Conservation (phyloP, 2,113 vertebrate genomes). For the Platichthys stellatus region DNA sequence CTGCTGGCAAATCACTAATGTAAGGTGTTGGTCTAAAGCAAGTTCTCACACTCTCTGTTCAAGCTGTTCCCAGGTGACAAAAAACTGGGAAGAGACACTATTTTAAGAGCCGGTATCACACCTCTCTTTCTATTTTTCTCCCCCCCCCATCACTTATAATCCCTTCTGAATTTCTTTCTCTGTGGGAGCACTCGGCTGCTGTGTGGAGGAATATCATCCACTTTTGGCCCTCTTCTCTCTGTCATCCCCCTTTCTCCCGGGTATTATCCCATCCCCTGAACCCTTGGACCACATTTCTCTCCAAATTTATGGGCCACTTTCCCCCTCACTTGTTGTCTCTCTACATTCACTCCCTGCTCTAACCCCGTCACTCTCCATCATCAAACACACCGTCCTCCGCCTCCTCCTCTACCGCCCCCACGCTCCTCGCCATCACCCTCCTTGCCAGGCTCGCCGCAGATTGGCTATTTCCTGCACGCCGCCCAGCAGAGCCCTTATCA, state of each 20-base stretch:
- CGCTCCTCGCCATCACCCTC: conserved; percentile 40
- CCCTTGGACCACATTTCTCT: conserved; percentile 51
- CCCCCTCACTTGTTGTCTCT: conserved; percentile 68
- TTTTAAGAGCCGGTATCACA: conserved; percentile 76
- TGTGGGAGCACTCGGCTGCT: conserved; percentile 34
- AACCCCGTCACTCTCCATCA: conserved; percentile 61
- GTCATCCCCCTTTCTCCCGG: not conserved
- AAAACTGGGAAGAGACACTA: conserved; percentile 71
- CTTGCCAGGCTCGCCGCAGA: conserved; percentile 72
- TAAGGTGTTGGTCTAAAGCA: conserved; percentile 71
- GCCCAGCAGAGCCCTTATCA: conserved; percentile 83
- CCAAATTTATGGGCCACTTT: conserved; percentile 65
- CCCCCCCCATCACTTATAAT: conserved; percentile 47
- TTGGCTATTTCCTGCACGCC: conserved; percentile 81
- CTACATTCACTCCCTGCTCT: conserved; percentile 57
- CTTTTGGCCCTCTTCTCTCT: conserved; percentile 18
- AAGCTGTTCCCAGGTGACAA: conserved; percentile 77
- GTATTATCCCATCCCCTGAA: conserved; percentile 54
- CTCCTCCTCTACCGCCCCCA: not conserved
- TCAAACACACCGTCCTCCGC: conserved; percentile 9
- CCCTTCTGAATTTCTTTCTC: conserved; percentile 46
- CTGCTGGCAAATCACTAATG: conserved; percentile 79
- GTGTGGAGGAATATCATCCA: conserved; percentile 57
- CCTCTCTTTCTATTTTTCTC: conserved; percentile 35
- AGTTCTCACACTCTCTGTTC: conserved; percentile 64